A percentile compares a stretch with the other conserved stretches of the same genome.
phyloP scores from a whole-genome alignment of 2,888 invertebrate species.

The Acleris literana region DNA sequence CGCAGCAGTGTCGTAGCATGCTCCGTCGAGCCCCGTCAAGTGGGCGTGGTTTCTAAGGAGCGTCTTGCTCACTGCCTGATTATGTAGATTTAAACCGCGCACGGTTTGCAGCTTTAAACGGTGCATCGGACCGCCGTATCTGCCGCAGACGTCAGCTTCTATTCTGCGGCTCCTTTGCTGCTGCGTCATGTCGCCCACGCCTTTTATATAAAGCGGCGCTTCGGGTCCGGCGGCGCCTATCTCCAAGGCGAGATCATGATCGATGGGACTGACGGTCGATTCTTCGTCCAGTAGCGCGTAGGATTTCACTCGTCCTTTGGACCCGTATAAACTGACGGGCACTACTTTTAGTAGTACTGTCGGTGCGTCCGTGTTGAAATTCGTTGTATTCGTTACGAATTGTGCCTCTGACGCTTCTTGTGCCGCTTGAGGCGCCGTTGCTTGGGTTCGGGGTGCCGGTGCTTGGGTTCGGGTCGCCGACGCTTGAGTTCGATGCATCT shows the following conservation, averaged over 20 bases:
- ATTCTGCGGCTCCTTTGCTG: neutral
- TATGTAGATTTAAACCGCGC: no score
- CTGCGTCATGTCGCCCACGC: neutral
- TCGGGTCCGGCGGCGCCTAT: neutral
- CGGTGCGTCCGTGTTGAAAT: neutral
- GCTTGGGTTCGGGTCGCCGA: neutral
- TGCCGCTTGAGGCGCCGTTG: no score
- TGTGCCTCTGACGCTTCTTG: neutral
- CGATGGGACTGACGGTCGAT: neutral
- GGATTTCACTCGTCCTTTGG: neutral
- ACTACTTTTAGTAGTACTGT: neutral
- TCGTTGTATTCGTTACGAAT: neutral
- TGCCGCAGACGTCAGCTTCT: neutral
- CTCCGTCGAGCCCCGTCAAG: no score
- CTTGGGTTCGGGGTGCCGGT: no score
- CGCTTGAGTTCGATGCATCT: neutral
- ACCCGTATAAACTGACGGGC: neutral
- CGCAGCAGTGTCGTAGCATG: no score
- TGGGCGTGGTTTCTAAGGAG: no score
- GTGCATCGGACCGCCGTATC: no score
- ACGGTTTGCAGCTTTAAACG: no score
- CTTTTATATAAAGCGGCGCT: neutral
- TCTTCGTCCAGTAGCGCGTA: neutral
- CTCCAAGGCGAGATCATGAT: neutral
- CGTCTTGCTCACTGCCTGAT: no score